phyloP scores from a whole-genome alignment of 2,888 invertebrate species.

The Epinotia ramella region DNA sequence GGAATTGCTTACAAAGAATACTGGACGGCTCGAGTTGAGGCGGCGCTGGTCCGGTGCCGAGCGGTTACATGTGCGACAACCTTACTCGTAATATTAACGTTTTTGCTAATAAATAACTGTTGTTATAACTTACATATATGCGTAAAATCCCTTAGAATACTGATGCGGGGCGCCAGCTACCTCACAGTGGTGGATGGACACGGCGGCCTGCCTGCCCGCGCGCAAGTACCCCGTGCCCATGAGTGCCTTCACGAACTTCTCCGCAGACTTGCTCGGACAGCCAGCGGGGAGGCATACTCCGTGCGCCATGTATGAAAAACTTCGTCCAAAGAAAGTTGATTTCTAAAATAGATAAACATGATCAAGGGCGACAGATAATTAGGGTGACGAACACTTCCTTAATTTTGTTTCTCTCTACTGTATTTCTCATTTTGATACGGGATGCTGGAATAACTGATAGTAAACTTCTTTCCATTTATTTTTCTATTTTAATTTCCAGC shows the following conservation, averaged over 20 bases:
- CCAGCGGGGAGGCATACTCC: slow-evolving; percentile 59
- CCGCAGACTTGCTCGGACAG: slow-evolving; percentile 53
- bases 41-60: too few relatives aligned
- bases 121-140: slow-evolving; percentile 53
- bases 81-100: too few relatives aligned
- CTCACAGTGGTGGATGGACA: slow-evolving; percentile 53
- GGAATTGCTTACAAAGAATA: too few relatives aligned
- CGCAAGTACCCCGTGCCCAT: slow-evolving; percentile 52
- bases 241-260: slow-evolving; percentile 53
- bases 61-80: too few relatives aligned
- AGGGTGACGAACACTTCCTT: too few relatives aligned
- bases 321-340: slow-evolving; percentile 50
- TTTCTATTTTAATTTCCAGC: too few relatives aligned
- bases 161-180: slow-evolving; percentile 43
- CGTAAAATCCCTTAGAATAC: slow-evolving; percentile 47
- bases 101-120: too few relatives aligned
- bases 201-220: slow-evolving; percentile 45
- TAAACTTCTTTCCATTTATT: too few relatives aligned
- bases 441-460: too few relatives aligned
- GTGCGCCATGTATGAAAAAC: slow-evolving; percentile 52
- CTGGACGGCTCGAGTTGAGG: too few relatives aligned
- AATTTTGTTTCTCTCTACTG: too few relatives aligned
- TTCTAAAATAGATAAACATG: slow-evolving; percentile 47
- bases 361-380: not conserved
- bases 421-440: too few relatives aligned